A percentile compares a stretch with the other conserved stretches of the same genome.
These are phyloP conservation scores for Lepus europaeus DNA, from an alignment of 2,113 vertebrate genomes.

Conservation along the genomic window DNA sequence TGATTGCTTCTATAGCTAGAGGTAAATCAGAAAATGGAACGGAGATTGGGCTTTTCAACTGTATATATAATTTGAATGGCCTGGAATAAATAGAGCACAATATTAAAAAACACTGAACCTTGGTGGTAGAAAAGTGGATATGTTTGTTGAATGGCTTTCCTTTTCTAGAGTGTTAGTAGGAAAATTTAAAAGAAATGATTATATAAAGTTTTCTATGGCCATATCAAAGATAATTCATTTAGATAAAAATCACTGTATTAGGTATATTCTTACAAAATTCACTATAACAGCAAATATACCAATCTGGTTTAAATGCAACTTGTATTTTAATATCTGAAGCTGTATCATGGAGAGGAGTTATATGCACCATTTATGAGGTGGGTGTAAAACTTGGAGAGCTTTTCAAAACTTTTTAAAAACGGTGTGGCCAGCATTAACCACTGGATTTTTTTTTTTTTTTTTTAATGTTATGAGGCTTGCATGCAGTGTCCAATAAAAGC, in stretches of 20 bases:
- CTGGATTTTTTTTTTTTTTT: background rate
- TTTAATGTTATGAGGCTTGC: constrained; percentile 76
- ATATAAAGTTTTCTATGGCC: constrained; percentile 45
- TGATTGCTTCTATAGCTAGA: background rate
- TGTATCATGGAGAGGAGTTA: background rate
- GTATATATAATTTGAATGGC: background rate
- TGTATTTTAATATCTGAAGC: background rate
- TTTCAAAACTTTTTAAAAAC: background rate
- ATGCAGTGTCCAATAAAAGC: constrained; percentile 60
- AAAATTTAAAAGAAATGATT: constrained; percentile 6
- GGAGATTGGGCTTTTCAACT: background rate
- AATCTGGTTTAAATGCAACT: constrained; percentile 39
- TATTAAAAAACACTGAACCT: background rate
- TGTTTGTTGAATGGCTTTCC: background rate
- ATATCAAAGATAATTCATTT: constrained; percentile 78
- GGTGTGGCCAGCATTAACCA: background rate
- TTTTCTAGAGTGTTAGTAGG: background rate
- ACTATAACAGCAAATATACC: background rate
- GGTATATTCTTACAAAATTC: background rate
- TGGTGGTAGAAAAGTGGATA: background rate
- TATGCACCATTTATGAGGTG: background rate
- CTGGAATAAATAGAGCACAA: background rate
- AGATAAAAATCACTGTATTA: background rate
- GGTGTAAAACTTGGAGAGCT: background rate
- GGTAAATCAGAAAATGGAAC: background rate